Evolutionary conservation across 2,797 vertebrate genomes (phyloP), one percentile per base, ranked within the genome.

Genomic region (Pipistrellus pipistrellus): DNA sequence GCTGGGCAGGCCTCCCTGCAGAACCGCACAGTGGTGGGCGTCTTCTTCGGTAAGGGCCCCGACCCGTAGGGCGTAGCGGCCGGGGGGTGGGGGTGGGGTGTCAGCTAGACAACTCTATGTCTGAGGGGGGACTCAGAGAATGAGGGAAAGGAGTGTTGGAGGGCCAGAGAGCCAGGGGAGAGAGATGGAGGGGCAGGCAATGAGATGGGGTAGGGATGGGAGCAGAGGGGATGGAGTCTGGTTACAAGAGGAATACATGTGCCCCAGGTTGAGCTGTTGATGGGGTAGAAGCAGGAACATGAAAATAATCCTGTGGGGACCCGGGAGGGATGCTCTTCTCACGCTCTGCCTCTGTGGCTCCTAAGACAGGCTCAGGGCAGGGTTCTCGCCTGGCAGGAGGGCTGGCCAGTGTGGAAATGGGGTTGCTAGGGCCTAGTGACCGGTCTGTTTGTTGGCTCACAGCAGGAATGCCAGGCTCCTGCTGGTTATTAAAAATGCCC

Each of bases 11-110:
- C 98, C 32, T 99, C 99, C 1, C 10, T 11, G 6, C 97, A 96
- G 76, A 99, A 99, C 98, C 98, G 97, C 9, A 99, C 99, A 0
- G 99, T 99, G 48, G 98, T 99, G 44, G 99, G 99, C 0, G 97
- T 99, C 94, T 99, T 99, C 97, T 99, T 99, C 0, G 99, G 99
- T 99, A 80, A 97, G 97, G n/a, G 6, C 32, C 32, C 81, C 48
- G 48, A 25, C 17, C 46, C 51, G 3, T 2, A 17, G 18, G 44
- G 12, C 35, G 76, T 7, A 23, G 18, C 51, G 6, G 66, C 18
- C 38, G 30, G 9, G 13, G 32, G 75, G 18, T 9, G 32, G 73
- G 21, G 6, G 44, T 44, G 10, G 44, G 32, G 73, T 18, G 9
- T 86, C n/a, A 53, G 55, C 18, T n/a, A 41, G 32, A 77, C 41